These are phyloP conservation scores for Barypeithes pellucidus DNA, from an alignment of 2,888 invertebrate species.

Conservation along the genomic window DNA sequence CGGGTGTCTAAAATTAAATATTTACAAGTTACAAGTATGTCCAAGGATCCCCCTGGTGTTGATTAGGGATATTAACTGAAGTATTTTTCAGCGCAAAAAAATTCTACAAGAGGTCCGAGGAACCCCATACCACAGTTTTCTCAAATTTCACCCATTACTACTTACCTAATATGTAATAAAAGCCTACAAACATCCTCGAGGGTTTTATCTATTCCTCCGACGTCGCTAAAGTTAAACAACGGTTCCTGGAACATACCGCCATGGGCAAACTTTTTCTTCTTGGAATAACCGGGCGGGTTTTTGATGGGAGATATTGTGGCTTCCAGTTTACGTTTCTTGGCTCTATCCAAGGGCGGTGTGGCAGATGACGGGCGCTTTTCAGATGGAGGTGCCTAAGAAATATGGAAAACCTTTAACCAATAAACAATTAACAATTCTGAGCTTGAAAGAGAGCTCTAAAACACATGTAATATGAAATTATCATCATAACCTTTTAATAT, in stretches of 20 bases:
- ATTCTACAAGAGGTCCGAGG: too few species aligned
- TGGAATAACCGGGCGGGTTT: constrained; percentile 45
- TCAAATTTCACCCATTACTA: too few species aligned
- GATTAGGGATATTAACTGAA: too few species aligned
- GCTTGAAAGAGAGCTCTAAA: too few species aligned
- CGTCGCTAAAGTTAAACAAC: constrained; percentile 59
- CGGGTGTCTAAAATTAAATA: constrained; percentile 78
- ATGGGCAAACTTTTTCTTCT: constrained; percentile 68
- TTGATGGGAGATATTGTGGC: constrained; percentile 52
- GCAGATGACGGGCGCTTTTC: constrained; percentile 69
- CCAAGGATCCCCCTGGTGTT: too few species aligned
- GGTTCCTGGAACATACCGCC: constrained; percentile 62
- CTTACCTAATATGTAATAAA: constrained; percentile 44
- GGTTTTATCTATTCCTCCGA: constrained; percentile 51
- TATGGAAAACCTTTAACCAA: not conserved
- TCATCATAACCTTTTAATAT: too few species aligned
- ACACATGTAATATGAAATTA: too few species aligned
- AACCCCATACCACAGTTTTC: too few species aligned
- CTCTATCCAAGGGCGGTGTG: constrained; percentile 31
- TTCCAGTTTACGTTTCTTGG: constrained; percentile 56
- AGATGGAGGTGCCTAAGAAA: not conserved
- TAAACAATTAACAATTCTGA: not conserved
- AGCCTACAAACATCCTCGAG: constrained; percentile 50
- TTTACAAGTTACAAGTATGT: not conserved
- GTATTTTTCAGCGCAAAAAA: too few species aligned